Evolutionary conservation across 2,797 vertebrate genomes (phyloP).

Genomic region (Notolabrus celidotus): DNA sequence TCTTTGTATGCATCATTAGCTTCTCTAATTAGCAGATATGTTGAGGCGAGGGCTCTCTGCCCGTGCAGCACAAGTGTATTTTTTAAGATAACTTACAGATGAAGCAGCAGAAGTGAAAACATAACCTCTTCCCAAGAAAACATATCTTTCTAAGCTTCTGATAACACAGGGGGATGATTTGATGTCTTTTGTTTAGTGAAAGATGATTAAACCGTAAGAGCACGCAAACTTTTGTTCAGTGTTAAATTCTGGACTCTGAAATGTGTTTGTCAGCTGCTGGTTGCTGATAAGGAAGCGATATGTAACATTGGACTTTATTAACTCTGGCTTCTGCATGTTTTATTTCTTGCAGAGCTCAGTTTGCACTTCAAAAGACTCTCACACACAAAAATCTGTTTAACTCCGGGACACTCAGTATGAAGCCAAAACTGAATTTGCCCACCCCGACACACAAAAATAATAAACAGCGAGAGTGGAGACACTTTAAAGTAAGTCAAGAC

Average conservation of each 20-base stretch:
- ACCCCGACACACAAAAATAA: slow-evolving; percentile 12
- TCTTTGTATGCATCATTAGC: slow-evolving; percentile 7
- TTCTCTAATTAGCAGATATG: slow-evolving; percentile 13
- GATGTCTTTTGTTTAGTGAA: neutral
- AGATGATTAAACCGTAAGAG: neutral
- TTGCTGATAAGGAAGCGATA: slow-evolving; percentile 86
- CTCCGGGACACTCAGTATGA: slow-evolving; percentile 53
- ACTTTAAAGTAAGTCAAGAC: slow-evolving; percentile 32
- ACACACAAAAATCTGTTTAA: slow-evolving; percentile 86
- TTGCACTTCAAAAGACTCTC: slow-evolving; percentile 87
- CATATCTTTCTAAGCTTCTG: no score
- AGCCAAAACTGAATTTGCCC: slow-evolving; percentile 12
- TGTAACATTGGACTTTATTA: slow-evolving; percentile 88
- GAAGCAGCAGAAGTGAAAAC: slow-evolving; percentile 18
- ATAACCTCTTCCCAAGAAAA: no score
- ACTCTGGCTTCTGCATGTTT: slow-evolving; percentile 77
- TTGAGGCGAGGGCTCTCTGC: neutral
- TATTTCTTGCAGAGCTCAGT: slow-evolving; percentile 73
- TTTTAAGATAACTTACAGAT: neutral
- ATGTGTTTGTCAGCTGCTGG: slow-evolving; percentile 83
- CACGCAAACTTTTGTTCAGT: slow-evolving; percentile 6
- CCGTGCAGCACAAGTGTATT: neutral
- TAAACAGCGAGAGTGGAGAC: slow-evolving; percentile 22
- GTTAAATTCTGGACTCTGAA: slow-evolving; percentile 67
- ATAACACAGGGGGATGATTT: neutral